These are phyloP conservation scores for Steinernema scapterisci DNA, from an alignment of 2,888 invertebrate species.

Conservation along the genomic window DNA sequence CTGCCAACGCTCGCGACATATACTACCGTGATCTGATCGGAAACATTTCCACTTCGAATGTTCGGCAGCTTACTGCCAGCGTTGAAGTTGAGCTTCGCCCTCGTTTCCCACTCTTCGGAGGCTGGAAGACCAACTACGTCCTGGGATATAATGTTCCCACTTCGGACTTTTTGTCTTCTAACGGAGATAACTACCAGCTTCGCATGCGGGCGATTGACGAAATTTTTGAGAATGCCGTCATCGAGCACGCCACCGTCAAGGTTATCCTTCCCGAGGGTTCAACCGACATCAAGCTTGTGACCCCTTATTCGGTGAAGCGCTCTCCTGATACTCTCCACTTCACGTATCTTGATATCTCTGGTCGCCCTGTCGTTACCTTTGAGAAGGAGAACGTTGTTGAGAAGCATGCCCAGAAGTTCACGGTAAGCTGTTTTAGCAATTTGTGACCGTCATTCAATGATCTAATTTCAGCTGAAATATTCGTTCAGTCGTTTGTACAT, in stretches of 20 bases:
- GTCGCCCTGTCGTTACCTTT: conserved; percentile 84
- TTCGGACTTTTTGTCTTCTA: conserved; percentile 87
- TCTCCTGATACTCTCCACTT: conserved; percentile 79
- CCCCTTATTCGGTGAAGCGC: conserved; percentile 82
- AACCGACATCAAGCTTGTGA: conserved; percentile 78
- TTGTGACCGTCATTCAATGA: background rate
- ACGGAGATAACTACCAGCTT: conserved; percentile 75
- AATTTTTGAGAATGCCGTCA: conserved; percentile 92
- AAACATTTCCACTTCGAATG: conserved; percentile 95
- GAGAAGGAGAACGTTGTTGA: conserved; percentile 86
- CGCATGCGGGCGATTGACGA: conserved; percentile 95
- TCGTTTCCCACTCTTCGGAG: conserved; percentile 95
- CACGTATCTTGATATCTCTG: conserved; percentile 92
- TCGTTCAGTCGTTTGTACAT: conserved; percentile 83
- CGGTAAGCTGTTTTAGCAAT: conserved; percentile 43
- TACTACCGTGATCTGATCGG: conserved; percentile 97
- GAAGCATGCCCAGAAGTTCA: conserved; percentile 91
- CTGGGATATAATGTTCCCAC: conserved; percentile 94
- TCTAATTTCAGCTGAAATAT: conserved; percentile 76
- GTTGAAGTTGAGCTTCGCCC: conserved; percentile 95
- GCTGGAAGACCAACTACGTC: conserved; percentile 96
- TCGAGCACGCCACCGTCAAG: conserved; percentile 84
- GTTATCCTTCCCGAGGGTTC: conserved; percentile 93
- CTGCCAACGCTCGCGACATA: conserved; percentile 87
- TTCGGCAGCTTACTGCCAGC: conserved; percentile 84